Percentiles rank a stretch among this genome's conserved stretches.
Evolutionary conservation across 1,140 invertebrate genomes (phyloP).

Genomic region (Trachymyrmex septentrionalis): DNA sequence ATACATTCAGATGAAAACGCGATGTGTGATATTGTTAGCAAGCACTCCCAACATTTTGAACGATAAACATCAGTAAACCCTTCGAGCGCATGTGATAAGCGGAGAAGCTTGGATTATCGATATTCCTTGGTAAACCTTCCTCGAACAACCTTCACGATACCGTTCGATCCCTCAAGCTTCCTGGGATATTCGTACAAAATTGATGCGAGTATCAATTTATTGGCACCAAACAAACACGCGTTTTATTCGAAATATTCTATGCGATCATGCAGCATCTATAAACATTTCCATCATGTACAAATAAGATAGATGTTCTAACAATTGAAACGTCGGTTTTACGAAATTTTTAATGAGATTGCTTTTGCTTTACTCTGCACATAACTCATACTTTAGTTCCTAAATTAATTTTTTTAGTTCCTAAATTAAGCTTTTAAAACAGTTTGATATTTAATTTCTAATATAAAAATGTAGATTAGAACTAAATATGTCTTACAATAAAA

Average conservation of each 20-base stretch:
- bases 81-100: slow-evolving; percentile 48
- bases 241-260: slow-evolving; percentile 24
- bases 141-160: slow-evolving; percentile 45
- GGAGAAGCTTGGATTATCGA: slow-evolving; percentile 52
- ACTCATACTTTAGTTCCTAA: not conserved
- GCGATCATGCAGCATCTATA: not conserved
- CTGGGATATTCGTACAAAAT: slow-evolving; percentile 28
- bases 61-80: slow-evolving; percentile 56
- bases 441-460: not conserved
- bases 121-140: slow-evolving; percentile 59
- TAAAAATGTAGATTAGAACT: not conserved
- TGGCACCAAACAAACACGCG: slow-evolving; percentile 41
- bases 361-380: not conserved
- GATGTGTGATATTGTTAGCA: slow-evolving; percentile 49
- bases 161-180: slow-evolving; percentile 48
- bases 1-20: slow-evolving; percentile 23
- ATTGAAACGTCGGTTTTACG: not conserved
- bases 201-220: slow-evolving; percentile 60
- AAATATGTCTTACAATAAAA: not conserved
- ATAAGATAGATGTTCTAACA: not conserved
- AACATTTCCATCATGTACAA: slow-evolving; percentile 2
- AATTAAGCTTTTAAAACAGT: not conserved
- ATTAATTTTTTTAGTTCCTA: not conserved
- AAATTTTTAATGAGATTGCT: not conserved
- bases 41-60: slow-evolving; percentile 43